phyloP scores from a whole-genome alignment of 2,888 invertebrate species.

The Tiliacea citrago region DNA sequence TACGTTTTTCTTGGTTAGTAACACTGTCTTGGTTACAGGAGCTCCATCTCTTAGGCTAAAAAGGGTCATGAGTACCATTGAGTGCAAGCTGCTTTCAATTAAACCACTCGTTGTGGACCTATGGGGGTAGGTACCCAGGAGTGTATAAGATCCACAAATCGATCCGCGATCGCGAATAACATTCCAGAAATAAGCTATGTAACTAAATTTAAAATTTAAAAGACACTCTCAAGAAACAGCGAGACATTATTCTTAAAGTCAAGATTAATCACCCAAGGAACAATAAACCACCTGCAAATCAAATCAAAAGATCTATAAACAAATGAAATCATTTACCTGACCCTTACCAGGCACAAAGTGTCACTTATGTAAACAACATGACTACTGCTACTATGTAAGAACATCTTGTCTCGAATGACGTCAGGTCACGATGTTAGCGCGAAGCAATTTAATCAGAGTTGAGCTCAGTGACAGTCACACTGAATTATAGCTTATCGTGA shows the following conservation, averaged over 20 bases:
- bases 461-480: conserved; percentile 78
- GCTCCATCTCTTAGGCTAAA: too few relatives aligned
- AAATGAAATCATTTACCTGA: conserved; percentile 33
- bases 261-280: conserved; percentile 6
- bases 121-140: too few relatives aligned
- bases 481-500: conserved; percentile 70
- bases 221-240: neutral
- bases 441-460: conserved; percentile 80
- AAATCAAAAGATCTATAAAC: conserved; percentile 1
- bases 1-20: too few relatives aligned
- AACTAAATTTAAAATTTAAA: neutral
- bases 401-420: conserved; percentile 73
- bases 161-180: too few relatives aligned
- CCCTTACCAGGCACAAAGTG: conserved; percentile 43
- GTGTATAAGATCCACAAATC: too few relatives aligned
- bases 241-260: neutral
- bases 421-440: conserved; percentile 81
- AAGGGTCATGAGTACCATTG: too few relatives aligned
- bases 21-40: too few relatives aligned
- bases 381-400: conserved; percentile 10
- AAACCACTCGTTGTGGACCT: too few relatives aligned
- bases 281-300: neutral
- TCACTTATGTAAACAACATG: conserved; percentile 35
- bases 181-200: too few relatives aligned
- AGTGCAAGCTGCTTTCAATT: too few relatives aligned